Evolutionary conservation across 2,888 invertebrate genomes (phyloP), one percentile per base, ranked within the genome.

Genomic region (Noctua fimbriata): DNA sequence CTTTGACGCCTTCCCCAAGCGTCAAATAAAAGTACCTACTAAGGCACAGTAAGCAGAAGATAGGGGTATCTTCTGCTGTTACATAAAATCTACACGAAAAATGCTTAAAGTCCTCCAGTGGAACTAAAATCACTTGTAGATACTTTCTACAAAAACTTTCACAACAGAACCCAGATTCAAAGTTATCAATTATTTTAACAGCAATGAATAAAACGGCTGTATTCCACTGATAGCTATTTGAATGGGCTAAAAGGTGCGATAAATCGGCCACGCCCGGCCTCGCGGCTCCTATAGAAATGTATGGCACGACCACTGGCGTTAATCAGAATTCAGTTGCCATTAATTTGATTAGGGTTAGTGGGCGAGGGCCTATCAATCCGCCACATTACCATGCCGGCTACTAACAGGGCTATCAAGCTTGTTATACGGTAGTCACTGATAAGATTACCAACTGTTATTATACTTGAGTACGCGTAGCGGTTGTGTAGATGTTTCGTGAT

Each of bases 341-440:
- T 96, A 96, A 96, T 97, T 96, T 97, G 96, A 97, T 97, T 97
- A 96, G 96, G 97, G 97, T 97, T 97, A 96, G 94, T 96, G 95
- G 96, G 96, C 95, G 96, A 93, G 95, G 96, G 95, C 86, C 96
- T 95, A 96, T 96, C 96, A 96, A 96, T 96, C 96, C 95, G 90
- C 89, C 93, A 91, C 95, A 96, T 97, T 96, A 96, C 95, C 96
- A 96, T 96, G 95, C 93, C 94, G 92, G 90, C 81, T 60, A 67
- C 83, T 67, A 73, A 69, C 82, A 93, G 94, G 94, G 94, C 88
- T 93, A 90, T 88, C 88, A 74, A 78, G 81, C 89, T 74, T 84
- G 88, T 89, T 77, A 70, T 69, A 79, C 81, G 72, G 69, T 79
- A 70, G 65, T 76, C 81, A 58, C 78, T 83, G 84, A 86, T 86